Evolutionary conservation across 2,113 vertebrate genomes (phyloP).

Genomic region (Picathartes gymnocephalus): DNA sequence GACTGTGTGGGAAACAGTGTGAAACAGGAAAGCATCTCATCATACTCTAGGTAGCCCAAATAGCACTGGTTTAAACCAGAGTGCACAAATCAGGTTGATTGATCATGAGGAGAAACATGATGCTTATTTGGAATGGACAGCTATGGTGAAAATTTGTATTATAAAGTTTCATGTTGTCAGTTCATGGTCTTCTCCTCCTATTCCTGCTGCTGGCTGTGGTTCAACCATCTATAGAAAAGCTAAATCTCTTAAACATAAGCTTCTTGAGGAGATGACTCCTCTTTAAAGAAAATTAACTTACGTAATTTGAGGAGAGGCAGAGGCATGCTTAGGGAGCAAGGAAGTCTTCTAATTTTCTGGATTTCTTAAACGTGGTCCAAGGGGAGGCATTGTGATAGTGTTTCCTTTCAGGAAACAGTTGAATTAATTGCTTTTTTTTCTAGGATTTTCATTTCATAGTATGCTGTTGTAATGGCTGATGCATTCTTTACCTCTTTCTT

Average conservation of each 20-base stretch:
- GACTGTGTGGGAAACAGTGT: neutral
- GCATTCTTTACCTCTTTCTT: constrained; percentile 35
- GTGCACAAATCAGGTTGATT: neutral
- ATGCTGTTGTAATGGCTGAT: constrained; percentile 20
- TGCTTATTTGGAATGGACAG: neutral
- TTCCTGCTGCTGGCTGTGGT: neutral
- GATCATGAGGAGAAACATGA: neutral
- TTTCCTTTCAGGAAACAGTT: constrained; percentile 37
- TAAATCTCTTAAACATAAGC: constrained; percentile 33
- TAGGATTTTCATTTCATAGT: constrained; percentile 30
- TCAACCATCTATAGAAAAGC: neutral
- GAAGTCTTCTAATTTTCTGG: constrained; percentile 12
- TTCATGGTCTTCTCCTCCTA: neutral
- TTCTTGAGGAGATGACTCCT: constrained; percentile 18
- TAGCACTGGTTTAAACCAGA: neutral
- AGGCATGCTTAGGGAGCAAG: neutral
- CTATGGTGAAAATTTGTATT: neutral
- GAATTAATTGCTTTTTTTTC: neutral
- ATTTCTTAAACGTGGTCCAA: constrained; percentile 1
- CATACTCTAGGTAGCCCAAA: neutral
- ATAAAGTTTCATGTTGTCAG: neutral
- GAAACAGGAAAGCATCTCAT: neutral
- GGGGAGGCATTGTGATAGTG: neutral
- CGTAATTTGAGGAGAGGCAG: neutral
- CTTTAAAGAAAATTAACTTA: constrained; percentile 27